phyloP scores from a whole-genome alignment of 2,797 vertebrate genomes.

The Bovichtus diacanthus region DNA sequence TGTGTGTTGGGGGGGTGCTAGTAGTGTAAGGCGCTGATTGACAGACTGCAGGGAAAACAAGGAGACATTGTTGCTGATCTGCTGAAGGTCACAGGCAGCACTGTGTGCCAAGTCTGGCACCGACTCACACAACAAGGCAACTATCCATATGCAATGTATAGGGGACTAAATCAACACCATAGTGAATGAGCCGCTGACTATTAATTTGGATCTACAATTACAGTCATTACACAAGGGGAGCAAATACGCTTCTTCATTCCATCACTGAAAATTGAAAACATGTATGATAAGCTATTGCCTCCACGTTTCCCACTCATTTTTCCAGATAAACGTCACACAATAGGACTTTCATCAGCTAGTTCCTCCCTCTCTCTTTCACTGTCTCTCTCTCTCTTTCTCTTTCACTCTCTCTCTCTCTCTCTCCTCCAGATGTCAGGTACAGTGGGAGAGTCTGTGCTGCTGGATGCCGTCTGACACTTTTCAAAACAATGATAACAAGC shows the following conservation, averaged over 20 bases:
- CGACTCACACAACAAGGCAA: slow-evolving; percentile 76
- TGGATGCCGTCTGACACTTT: slow-evolving; percentile 85
- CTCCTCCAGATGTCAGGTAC: slow-evolving; percentile 84
- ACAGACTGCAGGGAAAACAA: slow-evolving; percentile 85
- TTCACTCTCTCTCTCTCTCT: slow-evolving; percentile 28
- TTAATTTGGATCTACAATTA: slow-evolving; percentile 64
- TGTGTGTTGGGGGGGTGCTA: too few species aligned
- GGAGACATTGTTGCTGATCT: slow-evolving; percentile 88
- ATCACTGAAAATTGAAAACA: slow-evolving; percentile 47
- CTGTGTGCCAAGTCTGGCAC: slow-evolving; percentile 83
- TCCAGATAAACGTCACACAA: slow-evolving; percentile 72
- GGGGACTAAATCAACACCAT: slow-evolving; percentile 55
- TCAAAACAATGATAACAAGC: slow-evolving; percentile 85
- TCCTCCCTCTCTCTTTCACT: slow-evolving; percentile 9
- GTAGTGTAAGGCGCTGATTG: slow-evolving; percentile 79
- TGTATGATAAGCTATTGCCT: slow-evolving; percentile 53
- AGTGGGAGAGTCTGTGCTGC: slow-evolving; percentile 80
- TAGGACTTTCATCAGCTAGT: slow-evolving; percentile 61
- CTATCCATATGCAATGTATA: slow-evolving; percentile 71
- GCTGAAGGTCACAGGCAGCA: slow-evolving; percentile 83
- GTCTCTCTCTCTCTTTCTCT: slow-evolving; percentile 6
- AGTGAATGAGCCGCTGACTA: slow-evolving; percentile 51
- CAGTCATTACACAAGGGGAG: slow-evolving; percentile 59
- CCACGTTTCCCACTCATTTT: slow-evolving; percentile 64
- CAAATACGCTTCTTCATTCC: slow-evolving; percentile 66